These are phyloP conservation scores for Psix sp. DNA, from an alignment of 1,140 invertebrate species.

Conservation along the genomic window DNA sequence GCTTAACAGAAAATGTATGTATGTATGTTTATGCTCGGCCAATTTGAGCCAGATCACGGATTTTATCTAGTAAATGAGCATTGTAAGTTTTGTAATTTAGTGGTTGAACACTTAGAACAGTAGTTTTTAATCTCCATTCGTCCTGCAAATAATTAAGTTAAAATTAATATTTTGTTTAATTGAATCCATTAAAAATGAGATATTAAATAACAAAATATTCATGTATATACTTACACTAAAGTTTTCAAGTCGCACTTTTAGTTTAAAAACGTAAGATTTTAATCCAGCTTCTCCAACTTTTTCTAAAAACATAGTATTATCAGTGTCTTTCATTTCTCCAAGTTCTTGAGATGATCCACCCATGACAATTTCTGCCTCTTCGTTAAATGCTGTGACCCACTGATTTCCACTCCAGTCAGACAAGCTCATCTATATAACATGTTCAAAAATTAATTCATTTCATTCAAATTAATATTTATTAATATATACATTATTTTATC, in stretches of 20 bases:
- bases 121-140: slow-evolving; percentile 88
- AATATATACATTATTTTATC: slow-evolving; percentile 13
- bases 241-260: slow-evolving; percentile 91
- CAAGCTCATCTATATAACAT: slow-evolving; percentile 81
- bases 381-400: slow-evolving; percentile 94
- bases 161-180: too few species aligned
- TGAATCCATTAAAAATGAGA: background rate
- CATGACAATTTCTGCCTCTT: slow-evolving; percentile 89
- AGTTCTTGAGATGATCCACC: slow-evolving; percentile 87
- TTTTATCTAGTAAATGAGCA: slow-evolving; percentile 82
- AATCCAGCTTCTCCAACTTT: slow-evolving; percentile 87
- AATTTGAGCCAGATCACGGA: slow-evolving; percentile 80
- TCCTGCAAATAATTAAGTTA: too few species aligned
- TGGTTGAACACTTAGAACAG: slow-evolving; percentile 80
- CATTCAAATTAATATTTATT: slow-evolving; percentile 17
- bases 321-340: slow-evolving; percentile 82
- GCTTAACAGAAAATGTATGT: background rate
- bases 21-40: slow-evolving; percentile 32
- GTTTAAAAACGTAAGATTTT: slow-evolving; percentile 87
- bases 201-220: slow-evolving; percentile 1
- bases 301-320: slow-evolving; percentile 79
- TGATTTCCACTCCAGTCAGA: slow-evolving; percentile 88
- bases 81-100: slow-evolving; percentile 89
- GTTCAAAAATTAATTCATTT: slow-evolving; percentile 49
- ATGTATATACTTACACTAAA: slow-evolving; percentile 85